Evolutionary conservation across 1,140 invertebrate genomes (phyloP).

Genomic region (Atta texana): DNA sequence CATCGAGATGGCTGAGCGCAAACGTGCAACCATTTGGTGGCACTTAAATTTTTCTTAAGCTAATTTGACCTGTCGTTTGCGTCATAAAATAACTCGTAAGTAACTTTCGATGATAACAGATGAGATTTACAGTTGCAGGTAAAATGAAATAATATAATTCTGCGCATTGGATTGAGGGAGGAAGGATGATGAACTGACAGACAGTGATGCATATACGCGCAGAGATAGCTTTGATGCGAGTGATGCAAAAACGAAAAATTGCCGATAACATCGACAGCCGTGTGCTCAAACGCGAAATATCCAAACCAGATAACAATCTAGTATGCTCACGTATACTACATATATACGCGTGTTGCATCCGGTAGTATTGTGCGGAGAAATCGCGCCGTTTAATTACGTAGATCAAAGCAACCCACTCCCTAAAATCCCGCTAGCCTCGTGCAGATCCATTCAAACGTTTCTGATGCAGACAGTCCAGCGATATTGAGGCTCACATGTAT

Average conservation of each 20-base stretch:
- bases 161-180: not conserved
- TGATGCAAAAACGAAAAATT: constrained; percentile 51
- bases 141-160: not conserved
- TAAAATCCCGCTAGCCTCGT: not conserved
- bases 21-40: constrained; percentile 41
- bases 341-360: constrained; percentile 8
- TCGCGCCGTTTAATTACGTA: constrained; percentile 66
- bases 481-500: not conserved
- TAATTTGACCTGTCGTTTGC: not conserved
- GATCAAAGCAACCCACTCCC: constrained; percentile 56
- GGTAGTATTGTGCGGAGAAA: constrained; percentile 58
- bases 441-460: constrained; percentile 40
- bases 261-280: constrained; percentile 58
- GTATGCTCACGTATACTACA: not conserved
- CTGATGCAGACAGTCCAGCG: constrained; percentile 18
- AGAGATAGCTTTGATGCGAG: constrained; percentile 48
- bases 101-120: not conserved
- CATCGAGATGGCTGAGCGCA: constrained; percentile 48
- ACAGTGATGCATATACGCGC: not conserved
- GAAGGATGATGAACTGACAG: not conserved
- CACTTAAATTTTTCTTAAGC: constrained; percentile 50
- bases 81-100: not conserved
- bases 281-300: constrained; percentile 54
- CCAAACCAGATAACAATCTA: constrained; percentile 62
- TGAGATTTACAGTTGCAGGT: not conserved